Conservation (phyloP, 2,888 invertebrate species). For the Scaptomyza polygonia region DNA sequence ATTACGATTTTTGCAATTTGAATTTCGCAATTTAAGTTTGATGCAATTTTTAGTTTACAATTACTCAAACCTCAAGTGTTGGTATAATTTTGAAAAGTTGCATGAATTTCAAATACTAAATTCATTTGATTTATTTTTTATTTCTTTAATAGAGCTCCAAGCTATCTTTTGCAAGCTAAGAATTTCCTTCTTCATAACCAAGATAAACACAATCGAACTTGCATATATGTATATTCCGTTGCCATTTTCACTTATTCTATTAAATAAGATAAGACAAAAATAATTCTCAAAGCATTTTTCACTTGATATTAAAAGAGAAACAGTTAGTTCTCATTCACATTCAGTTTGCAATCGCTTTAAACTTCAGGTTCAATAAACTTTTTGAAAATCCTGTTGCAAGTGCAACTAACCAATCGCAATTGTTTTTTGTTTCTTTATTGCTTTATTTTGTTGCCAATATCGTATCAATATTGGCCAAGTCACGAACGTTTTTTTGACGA, state of each 20-base stretch:
- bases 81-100: too few species aligned
- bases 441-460: conserved; percentile 1
- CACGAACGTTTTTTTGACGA: background rate
- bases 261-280: too few species aligned
- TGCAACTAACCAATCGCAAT: background rate
- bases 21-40: background rate
- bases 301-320: too few species aligned
- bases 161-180: too few species aligned
- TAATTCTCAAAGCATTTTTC: background rate
- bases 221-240: too few species aligned
- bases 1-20: background rate
- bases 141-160: too few species aligned
- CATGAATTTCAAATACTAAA: too few species aligned
- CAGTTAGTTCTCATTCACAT: background rate
- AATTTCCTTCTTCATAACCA: too few species aligned
- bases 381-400: conserved; percentile 5
- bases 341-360: background rate
- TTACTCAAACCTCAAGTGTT: too few species aligned
- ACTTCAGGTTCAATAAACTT: conserved; percentile 11
- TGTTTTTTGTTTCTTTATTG: background rate
- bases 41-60: background rate
- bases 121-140: too few species aligned
- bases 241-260: background rate
- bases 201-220: too few species aligned
- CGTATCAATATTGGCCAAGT: conserved; percentile 2